A percentile compares a stretch with the other conserved stretches of the same genome.
These are phyloP conservation scores for Malurus melanocephalus DNA, from an alignment of 2,113 vertebrate genomes.

Conservation along the genomic window DNA sequence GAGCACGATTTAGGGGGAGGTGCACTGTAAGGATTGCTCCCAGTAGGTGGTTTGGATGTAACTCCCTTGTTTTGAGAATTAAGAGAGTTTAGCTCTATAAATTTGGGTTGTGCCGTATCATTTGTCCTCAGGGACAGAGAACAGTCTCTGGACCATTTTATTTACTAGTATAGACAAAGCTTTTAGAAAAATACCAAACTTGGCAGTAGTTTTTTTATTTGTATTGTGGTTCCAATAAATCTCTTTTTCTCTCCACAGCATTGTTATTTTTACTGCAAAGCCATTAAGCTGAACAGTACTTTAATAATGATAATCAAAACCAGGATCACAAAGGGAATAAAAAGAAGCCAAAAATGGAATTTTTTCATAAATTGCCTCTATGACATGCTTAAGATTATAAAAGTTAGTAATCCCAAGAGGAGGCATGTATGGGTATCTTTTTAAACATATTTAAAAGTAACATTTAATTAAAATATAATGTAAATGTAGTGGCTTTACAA, in stretches of 20 bases:
- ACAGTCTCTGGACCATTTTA: neutral
- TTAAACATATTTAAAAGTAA: conserved; percentile 8
- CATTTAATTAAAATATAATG: conserved; percentile 20
- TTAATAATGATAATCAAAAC: conserved; percentile 50
- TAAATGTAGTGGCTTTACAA: neutral
- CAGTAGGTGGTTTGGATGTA: neutral
- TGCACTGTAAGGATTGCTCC: neutral
- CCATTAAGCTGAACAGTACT: conserved; percentile 34
- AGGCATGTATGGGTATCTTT: neutral
- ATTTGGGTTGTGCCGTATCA: neutral
- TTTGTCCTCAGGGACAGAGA: neutral
- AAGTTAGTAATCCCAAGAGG: conserved; percentile 32
- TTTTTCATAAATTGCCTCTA: conserved; percentile 35
- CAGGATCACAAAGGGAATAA: conserved; percentile 29
- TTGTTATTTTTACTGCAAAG: conserved; percentile 38
- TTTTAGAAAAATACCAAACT: conserved; percentile 10
- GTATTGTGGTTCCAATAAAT: conserved; percentile 20
- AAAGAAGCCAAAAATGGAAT: conserved; percentile 5
- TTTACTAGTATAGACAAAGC: neutral
- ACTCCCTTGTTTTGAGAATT: neutral
- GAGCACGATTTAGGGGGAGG: neutral
- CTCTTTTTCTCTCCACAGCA: neutral
- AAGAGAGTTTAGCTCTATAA: neutral
- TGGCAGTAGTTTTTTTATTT: conserved; percentile 22
- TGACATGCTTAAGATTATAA: conserved; percentile 36